phyloP scores from a whole-genome alignment of 1,140 invertebrate genomes.

The Magallana angulata region DNA sequence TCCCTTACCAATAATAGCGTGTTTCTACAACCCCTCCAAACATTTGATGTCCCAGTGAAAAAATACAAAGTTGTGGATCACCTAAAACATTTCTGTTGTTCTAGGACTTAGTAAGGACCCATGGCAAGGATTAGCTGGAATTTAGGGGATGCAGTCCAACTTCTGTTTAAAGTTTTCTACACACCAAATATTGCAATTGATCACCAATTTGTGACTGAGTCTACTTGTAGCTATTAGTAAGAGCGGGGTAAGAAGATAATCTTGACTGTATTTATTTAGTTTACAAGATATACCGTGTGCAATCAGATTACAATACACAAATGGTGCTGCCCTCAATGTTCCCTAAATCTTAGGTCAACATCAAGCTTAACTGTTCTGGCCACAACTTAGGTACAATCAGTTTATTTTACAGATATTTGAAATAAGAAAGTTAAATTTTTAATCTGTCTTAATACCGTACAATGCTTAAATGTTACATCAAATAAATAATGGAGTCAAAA shows the following conservation, averaged over 20 bases:
- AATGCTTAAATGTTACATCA: too few species aligned
- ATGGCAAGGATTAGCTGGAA: conserved; percentile 2
- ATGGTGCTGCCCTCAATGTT: not conserved
- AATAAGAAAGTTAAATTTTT: not conserved
- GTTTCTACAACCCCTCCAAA: conserved; percentile 32
- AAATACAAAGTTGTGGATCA: conserved; percentile 33
- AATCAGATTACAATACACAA: conserved; percentile 21
- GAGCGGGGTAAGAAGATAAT: conserved; percentile 22
- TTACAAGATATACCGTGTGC: conserved; percentile 35
- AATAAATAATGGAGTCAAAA: too few species aligned
- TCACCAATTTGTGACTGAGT: not conserved
- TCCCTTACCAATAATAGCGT: conserved; percentile 22
- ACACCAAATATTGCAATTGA: conserved; percentile 28
- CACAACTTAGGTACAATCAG: not conserved
- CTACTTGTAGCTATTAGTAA: conserved; percentile 31
- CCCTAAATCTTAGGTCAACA: conserved; percentile 26
- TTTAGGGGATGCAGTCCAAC: conserved; percentile 8
- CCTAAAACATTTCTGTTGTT: conserved; percentile 21
- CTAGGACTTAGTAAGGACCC: not conserved
- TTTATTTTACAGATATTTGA: conserved; percentile 3
- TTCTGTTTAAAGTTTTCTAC: conserved; percentile 22
- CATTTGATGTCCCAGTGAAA: conserved; percentile 22
- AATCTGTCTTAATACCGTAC: too few species aligned
- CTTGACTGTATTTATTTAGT: conserved; percentile 21
- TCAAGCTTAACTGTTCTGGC: not conserved